A percentile compares a stretch with the other conserved stretches of the same genome.
Conservation (phyloP, 2,113 vertebrate genomes). For the human region DNA sequence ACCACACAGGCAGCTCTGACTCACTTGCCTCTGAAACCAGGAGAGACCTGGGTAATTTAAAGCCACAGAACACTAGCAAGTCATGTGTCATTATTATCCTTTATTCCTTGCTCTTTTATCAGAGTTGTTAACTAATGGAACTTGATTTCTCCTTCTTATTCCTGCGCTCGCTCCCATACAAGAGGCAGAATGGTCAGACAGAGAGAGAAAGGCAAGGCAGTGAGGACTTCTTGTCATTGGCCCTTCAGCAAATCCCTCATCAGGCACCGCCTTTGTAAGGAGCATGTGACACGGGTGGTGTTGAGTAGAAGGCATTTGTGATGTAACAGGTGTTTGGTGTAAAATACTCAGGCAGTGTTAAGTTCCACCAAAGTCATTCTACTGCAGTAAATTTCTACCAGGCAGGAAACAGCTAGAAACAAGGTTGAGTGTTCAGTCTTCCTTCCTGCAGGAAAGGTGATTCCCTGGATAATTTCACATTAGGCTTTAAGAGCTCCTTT, state of each 20-base stretch:
- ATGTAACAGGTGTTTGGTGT: background rate
- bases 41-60: background rate
- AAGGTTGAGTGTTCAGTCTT: background rate
- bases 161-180: too few relatives aligned
- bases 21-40: background rate
- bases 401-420: background rate
- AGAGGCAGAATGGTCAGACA: too few relatives aligned
- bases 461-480: background rate
- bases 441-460: background rate
- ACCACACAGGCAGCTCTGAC: background rate
- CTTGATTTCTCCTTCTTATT: background rate
- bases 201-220: background rate
- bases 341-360: background rate
- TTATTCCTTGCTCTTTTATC: background rate
- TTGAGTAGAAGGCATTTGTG: background rate
- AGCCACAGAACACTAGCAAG: background rate
- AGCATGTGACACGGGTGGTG: too few relatives aligned
- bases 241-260: background rate
- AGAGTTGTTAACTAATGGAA: background rate
- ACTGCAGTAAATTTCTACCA: background rate
- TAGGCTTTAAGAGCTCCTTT: background rate
- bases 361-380: background rate
- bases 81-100: background rate
- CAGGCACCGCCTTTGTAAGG: background rate
- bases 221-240: background rate